Base-by-base conservation (phyloP, 2,888 invertebrate species). In the Dilophus febrilis region DNA sequence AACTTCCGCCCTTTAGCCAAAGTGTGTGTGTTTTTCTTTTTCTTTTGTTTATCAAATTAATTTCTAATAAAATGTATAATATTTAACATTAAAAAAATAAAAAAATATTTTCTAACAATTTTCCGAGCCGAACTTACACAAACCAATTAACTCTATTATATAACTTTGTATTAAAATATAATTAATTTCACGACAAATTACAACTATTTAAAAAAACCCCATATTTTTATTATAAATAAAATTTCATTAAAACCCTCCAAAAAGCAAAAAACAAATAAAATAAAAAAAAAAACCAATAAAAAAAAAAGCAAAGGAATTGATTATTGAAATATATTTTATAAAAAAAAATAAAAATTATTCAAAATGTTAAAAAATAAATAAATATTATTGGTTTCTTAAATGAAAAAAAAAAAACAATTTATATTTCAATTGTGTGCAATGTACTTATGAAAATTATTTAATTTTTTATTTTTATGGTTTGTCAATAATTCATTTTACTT, bases 1-100 rank as follows among this genome's bases (percentile, higher is more conserved):
- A 41, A 41, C 43, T 43, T 45, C 43, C 45, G 43, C 43, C 45
- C 45, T 41, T n/a, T 45, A 45, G 45, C 45, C 45, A 45, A 45
- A 45, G 45, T 45, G 42, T 45, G 40, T 43, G n/a, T n/a, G n/a
- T n/a, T n/a, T n/a, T n/a, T n/a, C n/a, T n/a, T n/a, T 40, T 40
- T 38, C 38, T 13, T n/a, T n/a, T 22, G 22, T 37, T 37, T 12
- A 27, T 6, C 12, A 26, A 11, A 5, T 29, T 18, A 29, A 17
- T 13, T 30, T 13, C 18, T 12, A 38, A 22, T 19, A 17, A 37
- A 35, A 26, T 28, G n/a, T 35, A 19, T 27, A 37, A 17, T 12
- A 29, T 35, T 28, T 34, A 35, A 34, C 18, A 31, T 14, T n/a
- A 34, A 28, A 39, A 28, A 33, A 28, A 18, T 11, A 39, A 33